Evolutionary conservation across 1,140 invertebrate genomes (phyloP), one percentile per base, ranked within the genome.

Genomic region (Philaenus spumarius): DNA sequence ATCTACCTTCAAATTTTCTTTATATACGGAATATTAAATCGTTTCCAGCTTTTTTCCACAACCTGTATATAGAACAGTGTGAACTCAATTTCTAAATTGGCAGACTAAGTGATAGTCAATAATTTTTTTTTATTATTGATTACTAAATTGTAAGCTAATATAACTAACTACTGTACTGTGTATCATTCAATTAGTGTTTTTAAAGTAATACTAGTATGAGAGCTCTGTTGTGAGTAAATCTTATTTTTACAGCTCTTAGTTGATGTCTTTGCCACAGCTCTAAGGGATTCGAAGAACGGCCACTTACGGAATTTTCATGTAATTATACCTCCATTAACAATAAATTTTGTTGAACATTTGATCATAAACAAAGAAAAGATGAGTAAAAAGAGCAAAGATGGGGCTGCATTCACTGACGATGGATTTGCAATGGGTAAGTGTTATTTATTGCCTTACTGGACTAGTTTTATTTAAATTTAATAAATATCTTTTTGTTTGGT

Each of bases 271-370:
- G 81, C 89, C 3, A 83, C 89, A 1, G 89, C 90, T 23, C 90
- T 97, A 66, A 78, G 89, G 37, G 87, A 94, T 72, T 74, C 80
- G 0, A 91, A 93, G 68, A 95, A 95, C 75, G 78, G 85, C 53
- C 96, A 98, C 77, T 77, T 98, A 17, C 85, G 85, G 66, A 94
- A 95, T 70, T 98, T 99, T 72, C 95, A 88, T 69, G 83, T 95
- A 2, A 95, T 98, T 61, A 78, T 98, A 40, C 96, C 97, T 23
- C 86, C 96, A 5, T 72, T 99, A 62, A 97, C 92, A 2, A 77
- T 98, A 50, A 98, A 97, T 73, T 98, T 89, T 76, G 84, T 98
- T 12, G 94, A 99, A 69, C 86, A 98, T 70, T 87, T 92, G 20
- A 84, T 98, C 48, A 82, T 85, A 17, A 90, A 89, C 64, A 97